Conservation (phyloP, 1,140 invertebrate species). For the Trichonephila inaurata region DNA sequence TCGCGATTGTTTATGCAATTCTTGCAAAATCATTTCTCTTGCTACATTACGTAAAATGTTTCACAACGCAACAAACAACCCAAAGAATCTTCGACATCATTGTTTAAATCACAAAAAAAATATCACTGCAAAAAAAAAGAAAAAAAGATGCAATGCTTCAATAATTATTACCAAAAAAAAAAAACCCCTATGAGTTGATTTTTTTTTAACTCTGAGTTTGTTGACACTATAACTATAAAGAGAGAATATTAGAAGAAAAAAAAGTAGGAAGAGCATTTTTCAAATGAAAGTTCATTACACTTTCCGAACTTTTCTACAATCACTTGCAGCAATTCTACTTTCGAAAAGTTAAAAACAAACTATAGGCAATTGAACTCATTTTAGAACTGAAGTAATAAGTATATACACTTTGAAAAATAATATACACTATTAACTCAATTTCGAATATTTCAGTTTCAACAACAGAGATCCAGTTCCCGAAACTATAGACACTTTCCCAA, state of each 20-base stretch:
- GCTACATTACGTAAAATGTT: too few species aligned
- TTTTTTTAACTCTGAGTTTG: background rate
- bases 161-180: too few species aligned
- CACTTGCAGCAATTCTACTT: background rate
- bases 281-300: background rate
- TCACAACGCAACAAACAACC: too few species aligned
- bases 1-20: too few species aligned
- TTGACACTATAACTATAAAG: background rate
- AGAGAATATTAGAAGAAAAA: background rate
- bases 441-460: too few species aligned
- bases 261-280: background rate
- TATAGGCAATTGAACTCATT: background rate
- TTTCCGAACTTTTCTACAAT: background rate
- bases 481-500: too few species aligned
- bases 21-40: too few species aligned
- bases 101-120: background rate
- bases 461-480: too few species aligned
- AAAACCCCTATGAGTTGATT: background rate
- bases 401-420: too few species aligned
- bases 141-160: background rate
- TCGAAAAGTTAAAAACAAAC: background rate
- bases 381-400: background rate
- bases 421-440: too few species aligned
- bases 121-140: background rate
- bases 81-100: too few species aligned